Percentiles rank a stretch among this genome's conserved stretches.
phyloP scores from a whole-genome alignment of 1,140 invertebrate genomes.

The Caenorhabditis latens region DNA sequence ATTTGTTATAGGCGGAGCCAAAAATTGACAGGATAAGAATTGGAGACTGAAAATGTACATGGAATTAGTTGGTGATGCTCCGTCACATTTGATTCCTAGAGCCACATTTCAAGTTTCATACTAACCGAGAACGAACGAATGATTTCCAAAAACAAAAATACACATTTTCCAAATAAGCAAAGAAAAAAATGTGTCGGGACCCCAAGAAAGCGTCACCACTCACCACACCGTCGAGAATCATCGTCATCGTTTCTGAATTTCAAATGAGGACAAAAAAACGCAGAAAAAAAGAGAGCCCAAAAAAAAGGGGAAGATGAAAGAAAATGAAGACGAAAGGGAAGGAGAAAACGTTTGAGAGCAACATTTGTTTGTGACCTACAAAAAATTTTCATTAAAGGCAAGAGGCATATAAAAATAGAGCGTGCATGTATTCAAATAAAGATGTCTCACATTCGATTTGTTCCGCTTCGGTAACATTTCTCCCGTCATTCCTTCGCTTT shows the following conservation, averaged over 20 bases:
- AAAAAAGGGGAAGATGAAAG: neutral
- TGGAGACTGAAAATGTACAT: no score
- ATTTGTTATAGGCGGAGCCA: no score
- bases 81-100: no score
- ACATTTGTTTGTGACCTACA: constrained; percentile 1
- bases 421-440: constrained; percentile 8
- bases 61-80: no score
- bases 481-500: constrained; percentile 10
- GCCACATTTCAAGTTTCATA: no score
- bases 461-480: constrained; percentile 13
- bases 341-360: neutral
- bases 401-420: neutral
- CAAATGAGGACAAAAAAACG: constrained; percentile 12
- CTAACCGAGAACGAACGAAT: no score
- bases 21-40: no score
- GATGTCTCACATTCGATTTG: constrained; percentile 48
- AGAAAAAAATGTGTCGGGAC: no score
- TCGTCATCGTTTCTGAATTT: constrained; percentile 55
- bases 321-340: neutral
- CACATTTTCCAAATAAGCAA: no score
- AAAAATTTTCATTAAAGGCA: constrained; percentile 25
- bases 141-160: no score
- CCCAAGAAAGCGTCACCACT: constrained; percentile 37
- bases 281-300: neutral
- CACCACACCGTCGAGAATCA: constrained; percentile 31